A percentile compares a stretch with the other conserved stretches of the same genome.
phyloP scores from a whole-genome alignment of 2,113 vertebrate genomes.

The Macquaria ambigua region DNA sequence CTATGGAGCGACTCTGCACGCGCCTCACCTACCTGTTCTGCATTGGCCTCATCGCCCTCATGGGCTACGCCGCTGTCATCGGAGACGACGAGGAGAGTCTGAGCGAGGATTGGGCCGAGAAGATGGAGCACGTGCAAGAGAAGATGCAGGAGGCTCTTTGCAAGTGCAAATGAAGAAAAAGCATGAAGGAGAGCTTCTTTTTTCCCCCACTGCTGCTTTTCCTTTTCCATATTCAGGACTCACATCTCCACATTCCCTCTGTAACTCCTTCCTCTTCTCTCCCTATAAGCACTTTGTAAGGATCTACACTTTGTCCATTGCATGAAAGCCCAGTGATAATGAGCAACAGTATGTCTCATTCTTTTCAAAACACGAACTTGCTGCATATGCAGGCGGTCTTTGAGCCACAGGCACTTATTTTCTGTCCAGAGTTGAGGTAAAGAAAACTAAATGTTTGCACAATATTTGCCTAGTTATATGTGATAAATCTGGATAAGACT shows the following conservation, averaged over 20 bases:
- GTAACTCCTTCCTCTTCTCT: background rate
- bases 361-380: background rate
- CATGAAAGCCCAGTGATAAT: background rate
- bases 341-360: background rate
- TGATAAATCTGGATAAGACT: background rate
- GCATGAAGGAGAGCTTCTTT: background rate
- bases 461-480: background rate
- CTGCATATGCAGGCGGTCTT: background rate
- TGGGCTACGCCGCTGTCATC: constrained; percentile 83
- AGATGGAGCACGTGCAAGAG: constrained; percentile 83
- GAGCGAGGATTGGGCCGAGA: constrained; percentile 83
- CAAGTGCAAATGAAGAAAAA: constrained; percentile 76
- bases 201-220: background rate
- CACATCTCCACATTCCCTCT: constrained; percentile 39
- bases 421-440: background rate
- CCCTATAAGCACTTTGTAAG: constrained; percentile 14
- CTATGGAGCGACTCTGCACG: constrained; percentile 85
- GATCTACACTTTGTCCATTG: background rate
- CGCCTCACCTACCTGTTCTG: constrained; percentile 87
- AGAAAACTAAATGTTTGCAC: background rate
- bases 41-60: constrained; percentile 86
- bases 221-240: constrained; percentile 1
- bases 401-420: background rate
- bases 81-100: constrained; percentile 84
- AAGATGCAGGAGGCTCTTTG: constrained; percentile 83